Percentiles rank a stretch among this genome's conserved stretches.
Conservation (phyloP, 2,113 vertebrate genomes). For the Chlamydotis undulata region DNA sequence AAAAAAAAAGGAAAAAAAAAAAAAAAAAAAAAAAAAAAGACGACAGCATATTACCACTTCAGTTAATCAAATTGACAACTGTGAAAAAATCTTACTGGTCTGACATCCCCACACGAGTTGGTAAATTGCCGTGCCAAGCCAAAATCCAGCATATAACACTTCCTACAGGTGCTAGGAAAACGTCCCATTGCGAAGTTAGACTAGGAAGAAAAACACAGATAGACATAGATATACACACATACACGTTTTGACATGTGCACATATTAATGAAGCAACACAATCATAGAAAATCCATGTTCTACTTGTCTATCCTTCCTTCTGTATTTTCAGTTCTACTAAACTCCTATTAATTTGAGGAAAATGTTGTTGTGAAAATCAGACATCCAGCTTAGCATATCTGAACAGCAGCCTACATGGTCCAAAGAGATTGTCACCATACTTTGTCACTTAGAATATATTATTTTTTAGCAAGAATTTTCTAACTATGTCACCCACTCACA, state of each 20-base stretch:
- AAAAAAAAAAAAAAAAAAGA: background rate
- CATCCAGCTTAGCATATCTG: background rate
- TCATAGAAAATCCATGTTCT: background rate
- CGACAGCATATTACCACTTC: background rate
- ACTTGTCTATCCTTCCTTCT: background rate
- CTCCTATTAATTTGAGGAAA: background rate
- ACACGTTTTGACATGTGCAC: background rate
- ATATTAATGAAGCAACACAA: background rate
- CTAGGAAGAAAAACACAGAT: constrained; percentile 74
- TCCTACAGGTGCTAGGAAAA: constrained; percentile 95
- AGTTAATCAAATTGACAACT: background rate
- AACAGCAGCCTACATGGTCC: background rate
- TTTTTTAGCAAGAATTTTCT: background rate
- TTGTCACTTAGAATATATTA: background rate
- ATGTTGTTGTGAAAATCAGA: background rate
- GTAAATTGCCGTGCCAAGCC: constrained; percentile 98
- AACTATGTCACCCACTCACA: background rate
- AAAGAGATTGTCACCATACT: background rate
- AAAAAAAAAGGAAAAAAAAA: too few species aligned
- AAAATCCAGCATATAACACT: constrained; percentile 99
- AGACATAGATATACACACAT: background rate
- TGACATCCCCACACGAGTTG: constrained; percentile 96
- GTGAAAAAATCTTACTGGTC: constrained; percentile 87
- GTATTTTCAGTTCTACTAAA: background rate
- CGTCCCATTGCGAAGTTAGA: constrained; percentile 99